A percentile compares a stretch with the other conserved stretches of the same genome.
These are phyloP conservation scores for Lophotriccus pileatus DNA, from an alignment of 2,797 vertebrate species.

Conservation along the genomic window DNA sequence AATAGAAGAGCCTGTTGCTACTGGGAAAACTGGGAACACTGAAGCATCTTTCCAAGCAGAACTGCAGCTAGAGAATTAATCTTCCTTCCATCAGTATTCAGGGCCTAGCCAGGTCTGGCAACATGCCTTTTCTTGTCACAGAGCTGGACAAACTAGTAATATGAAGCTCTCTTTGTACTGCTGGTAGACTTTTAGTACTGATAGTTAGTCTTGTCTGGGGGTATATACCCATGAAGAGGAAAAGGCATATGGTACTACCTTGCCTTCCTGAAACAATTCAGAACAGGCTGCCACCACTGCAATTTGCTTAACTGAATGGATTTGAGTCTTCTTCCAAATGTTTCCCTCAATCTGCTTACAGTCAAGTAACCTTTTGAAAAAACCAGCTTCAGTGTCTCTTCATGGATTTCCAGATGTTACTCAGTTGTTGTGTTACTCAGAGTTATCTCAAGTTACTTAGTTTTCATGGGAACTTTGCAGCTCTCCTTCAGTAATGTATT, in stretches of 20 bases:
- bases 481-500: neutral
- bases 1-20: neutral
- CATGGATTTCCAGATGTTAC: neutral
- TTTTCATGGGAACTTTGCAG: neutral
- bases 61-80: neutral
- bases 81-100: neutral
- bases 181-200: neutral
- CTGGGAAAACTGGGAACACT: neutral
- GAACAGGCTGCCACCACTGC: neutral
- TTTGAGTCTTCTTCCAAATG: neutral
- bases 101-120: neutral
- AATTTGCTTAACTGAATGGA: neutral
- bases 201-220: neutral
- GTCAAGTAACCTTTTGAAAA: neutral
- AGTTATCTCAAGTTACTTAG: neutral
- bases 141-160: neutral
- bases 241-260: neutral
- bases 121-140: neutral
- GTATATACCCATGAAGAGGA: neutral
- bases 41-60: neutral
- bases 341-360: neutral
- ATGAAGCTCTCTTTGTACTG: neutral
- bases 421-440: neutral
- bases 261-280: neutral
- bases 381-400: neutral